phyloP scores from a whole-genome alignment of 2,888 invertebrate species.

The Aphodius granarius region DNA sequence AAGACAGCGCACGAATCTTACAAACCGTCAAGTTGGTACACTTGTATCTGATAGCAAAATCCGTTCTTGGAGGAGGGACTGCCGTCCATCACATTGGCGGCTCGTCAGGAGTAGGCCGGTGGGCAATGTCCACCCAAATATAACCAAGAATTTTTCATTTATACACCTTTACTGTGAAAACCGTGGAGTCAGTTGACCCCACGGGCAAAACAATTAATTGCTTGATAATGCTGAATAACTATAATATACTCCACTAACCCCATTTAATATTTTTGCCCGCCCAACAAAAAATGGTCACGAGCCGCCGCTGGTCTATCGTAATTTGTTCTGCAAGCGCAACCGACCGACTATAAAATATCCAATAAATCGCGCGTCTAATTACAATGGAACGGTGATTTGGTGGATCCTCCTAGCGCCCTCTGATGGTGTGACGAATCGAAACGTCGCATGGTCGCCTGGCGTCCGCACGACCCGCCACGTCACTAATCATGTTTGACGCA shows the following conservation, averaged over 20 bases:
- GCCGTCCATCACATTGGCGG: too few relatives aligned
- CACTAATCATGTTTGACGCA: slow-evolving; percentile 1
- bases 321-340: slow-evolving; percentile 2
- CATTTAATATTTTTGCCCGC: too few relatives aligned
- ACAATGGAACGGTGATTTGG: slow-evolving; percentile 25
- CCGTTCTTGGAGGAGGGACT: too few relatives aligned
- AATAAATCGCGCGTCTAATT: slow-evolving; percentile 21
- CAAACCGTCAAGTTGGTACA: neutral
- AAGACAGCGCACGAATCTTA: neutral
- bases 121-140: too few relatives aligned
- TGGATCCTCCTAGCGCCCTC: slow-evolving; percentile 22
- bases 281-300: neutral
- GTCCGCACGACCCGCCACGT: neutral
- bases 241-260: too few relatives aligned
- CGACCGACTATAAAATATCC: slow-evolving; percentile 3
- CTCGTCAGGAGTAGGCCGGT: too few relatives aligned
- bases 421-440: slow-evolving; percentile 29
- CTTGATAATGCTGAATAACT: too few relatives aligned
- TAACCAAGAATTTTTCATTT: too few relatives aligned
- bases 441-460: neutral
- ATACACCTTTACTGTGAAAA: too few relatives aligned
- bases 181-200: neutral
- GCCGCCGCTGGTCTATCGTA: neutral
- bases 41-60: neutral
- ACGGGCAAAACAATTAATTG: too few relatives aligned